Evolutionary conservation across 2,888 invertebrate genomes (phyloP), one percentile per base, ranked within the genome.

Genomic region (Steromphala cineraria): DNA sequence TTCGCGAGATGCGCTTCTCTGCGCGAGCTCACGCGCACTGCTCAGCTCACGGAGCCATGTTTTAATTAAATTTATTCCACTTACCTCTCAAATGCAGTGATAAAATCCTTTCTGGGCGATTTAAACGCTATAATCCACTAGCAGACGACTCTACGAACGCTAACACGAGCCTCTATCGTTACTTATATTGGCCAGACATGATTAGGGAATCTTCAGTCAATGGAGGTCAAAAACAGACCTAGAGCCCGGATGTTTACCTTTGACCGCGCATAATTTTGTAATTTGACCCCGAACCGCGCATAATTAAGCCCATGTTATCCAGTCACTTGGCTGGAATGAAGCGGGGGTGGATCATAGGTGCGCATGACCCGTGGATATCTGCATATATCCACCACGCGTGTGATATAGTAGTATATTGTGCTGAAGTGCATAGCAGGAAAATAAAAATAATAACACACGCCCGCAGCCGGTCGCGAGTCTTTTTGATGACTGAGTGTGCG

Each of bases 191-290:
- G 71, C 71, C 19, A 71, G 71, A 71, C 71, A 71, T 71, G 71
- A 71, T 71, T 71, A 71, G 71, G 15, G 19, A 36, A 36, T 76
- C 76, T 76, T 76, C 76, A 53, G 76, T 76, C 76, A 76, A 76
- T 76, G 76, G 76, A 76, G 76, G 76, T 55, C 53, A 76, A 55
- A 75, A 76, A 76, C 55, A 75, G 76, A 55, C 53, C 53, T 24
- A 55, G 36, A 19, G 31, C 76, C 76, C 76, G 76, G 76, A 76
- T 76, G 76, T 76, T 76, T 31, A 76, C 76, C 76, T 55, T 31
- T 76, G 76, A 76, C 76, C 71, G 28, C 36, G 71, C 71, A 71
- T 71, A 71, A 71, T 71, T 46, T 71, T 71, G 71, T 31, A 71
- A 71, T 36, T 71, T 71, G 71, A 71, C 71, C 71, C 36, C 40